A percentile compares a stretch with the other conserved stretches of the same genome.
Conservation (phyloP, 2,888 invertebrate genomes). For the Drosophila cognata region DNA sequence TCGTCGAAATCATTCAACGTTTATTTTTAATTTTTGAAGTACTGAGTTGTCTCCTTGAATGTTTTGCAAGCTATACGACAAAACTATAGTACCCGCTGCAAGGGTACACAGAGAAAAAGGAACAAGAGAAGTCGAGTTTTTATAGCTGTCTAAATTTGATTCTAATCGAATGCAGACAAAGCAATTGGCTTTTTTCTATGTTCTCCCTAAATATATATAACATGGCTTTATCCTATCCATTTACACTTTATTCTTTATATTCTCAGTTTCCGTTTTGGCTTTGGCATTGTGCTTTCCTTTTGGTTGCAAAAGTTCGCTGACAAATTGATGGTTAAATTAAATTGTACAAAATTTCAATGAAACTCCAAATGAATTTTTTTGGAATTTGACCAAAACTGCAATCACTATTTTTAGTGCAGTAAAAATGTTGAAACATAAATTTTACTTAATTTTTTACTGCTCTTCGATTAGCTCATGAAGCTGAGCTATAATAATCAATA, state of each 20-base stretch:
- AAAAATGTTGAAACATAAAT: neutral
- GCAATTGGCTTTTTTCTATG: constrained; percentile 38
- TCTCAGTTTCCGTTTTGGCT: neutral
- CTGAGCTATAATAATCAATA: neutral
- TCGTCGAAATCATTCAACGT: too few relatives aligned
- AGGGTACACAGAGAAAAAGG: constrained; percentile 7
- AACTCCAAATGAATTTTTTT: neutral
- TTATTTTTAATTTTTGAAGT: too few relatives aligned
- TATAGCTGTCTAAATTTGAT: constrained; percentile 30
- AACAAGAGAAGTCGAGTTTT: constrained; percentile 19
- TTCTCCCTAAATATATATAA: constrained; percentile 1
- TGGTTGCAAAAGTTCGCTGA: neutral
- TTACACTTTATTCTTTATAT: neutral
- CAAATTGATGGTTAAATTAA: neutral
- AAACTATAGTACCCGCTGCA: neutral
- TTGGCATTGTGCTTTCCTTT: neutral
- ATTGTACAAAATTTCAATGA: neutral
- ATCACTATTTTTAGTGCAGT: neutral
- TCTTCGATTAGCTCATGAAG: neutral
- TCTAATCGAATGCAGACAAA: constrained; percentile 44
- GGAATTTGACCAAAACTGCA: neutral
- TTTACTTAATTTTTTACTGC: neutral
- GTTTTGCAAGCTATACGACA: neutral
- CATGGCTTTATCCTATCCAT: neutral
- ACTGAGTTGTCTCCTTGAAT: neutral